Evolutionary conservation across 1,140 invertebrate genomes (phyloP), one percentile per base, ranked within the genome.

Genomic region (Planococcus citri): DNA sequence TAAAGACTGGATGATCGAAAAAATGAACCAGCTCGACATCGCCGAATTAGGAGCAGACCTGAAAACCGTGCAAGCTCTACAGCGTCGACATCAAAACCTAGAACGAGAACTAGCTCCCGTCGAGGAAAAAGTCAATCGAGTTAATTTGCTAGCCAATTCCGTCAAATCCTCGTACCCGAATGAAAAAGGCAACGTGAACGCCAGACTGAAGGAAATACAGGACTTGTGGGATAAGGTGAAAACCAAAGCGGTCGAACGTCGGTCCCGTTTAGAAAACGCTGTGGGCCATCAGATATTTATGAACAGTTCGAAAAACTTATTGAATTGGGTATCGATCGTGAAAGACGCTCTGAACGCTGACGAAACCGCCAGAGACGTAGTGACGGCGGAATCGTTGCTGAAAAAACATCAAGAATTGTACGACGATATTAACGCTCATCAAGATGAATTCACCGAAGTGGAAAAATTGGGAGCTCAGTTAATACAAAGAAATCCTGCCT

Each of bases 231-330:
- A 88, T 70, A 85, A 91, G 76, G 88, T 97, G 1, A 82, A 85
- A 78, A 86, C 85, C 2, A 93, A 94, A 75, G 92, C 94, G 0
- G 82, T 84, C 12, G 88, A 94, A 68, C 80, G 93, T 22, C 82
- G 91, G 71, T 85, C 85, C 0, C 78, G 91, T 69, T 82, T 98
- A 10, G 92, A 97, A 78, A 91, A 93, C 76, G 92, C 94, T 14
- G 92, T 97, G 10, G 95, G 95, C 0, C 88, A 92, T 74, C 92
- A 97, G 78, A 92, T 97, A 73, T 98, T 98, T 77, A 90, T 90
- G 74, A 92, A 91, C 75, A 88, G 85, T 74, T 86, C 88, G 1
- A 92, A 91, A 77, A 90, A 88, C 70, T 76, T 93, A 22, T 77
- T 92, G 1, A 83, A 83, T 22, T 95, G 92, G 92, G 84, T 89